Base-by-base conservation (phyloP, 2,888 invertebrate genomes). In the Meteorus colon region DNA sequence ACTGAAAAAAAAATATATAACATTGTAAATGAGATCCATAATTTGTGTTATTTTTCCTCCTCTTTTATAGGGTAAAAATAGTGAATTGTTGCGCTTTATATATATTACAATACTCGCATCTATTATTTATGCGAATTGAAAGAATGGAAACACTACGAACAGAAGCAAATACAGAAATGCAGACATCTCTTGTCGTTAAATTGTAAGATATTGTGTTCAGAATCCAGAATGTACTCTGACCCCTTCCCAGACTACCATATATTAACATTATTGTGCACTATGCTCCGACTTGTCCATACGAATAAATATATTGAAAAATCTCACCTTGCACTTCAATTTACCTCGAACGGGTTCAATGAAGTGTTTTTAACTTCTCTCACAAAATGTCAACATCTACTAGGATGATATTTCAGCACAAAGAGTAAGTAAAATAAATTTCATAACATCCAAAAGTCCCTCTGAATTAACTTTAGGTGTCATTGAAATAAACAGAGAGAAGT, bases 181-280 rank as follows among this genome's bases (percentile, higher is more conserved):
- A 87, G 85, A 86, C 85, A 85, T 87, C 85, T 55, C 24, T 87
- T 85, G 86, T 87, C 87, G 87, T 88, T 88, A 87, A 86, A 86
- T 85, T 88, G 87, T 88, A 88, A 87, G 86, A 88, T 87, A 86
- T 86, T 86, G 87, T 87, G 87, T 87, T 86, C 86, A 88, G 86
- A 86, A 83, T 87, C 84, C 87, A 86, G 87, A 86, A 87, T 87
- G 86, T 88, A 88, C 85, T 88, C 86, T 86, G 86, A 87, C 84
- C 85, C 82, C 80, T 82, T 82, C 82, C 82, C 80, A 79, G 80
- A 82, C 81, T 83, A 81, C 76, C 80, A 82, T 82, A 82, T 81
- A 87, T 86, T 84, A 84, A 87, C 86, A 87, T 87, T 86, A 87
- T 86, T 86, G 85, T 88, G 86, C 87, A 87, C 86, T 88, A 88